Percentiles rank a stretch among this genome's conserved stretches.
These are phyloP conservation scores for Odobenus rosmarus DNA, from an alignment of 2,113 vertebrate genomes.

Conservation along the genomic window DNA sequence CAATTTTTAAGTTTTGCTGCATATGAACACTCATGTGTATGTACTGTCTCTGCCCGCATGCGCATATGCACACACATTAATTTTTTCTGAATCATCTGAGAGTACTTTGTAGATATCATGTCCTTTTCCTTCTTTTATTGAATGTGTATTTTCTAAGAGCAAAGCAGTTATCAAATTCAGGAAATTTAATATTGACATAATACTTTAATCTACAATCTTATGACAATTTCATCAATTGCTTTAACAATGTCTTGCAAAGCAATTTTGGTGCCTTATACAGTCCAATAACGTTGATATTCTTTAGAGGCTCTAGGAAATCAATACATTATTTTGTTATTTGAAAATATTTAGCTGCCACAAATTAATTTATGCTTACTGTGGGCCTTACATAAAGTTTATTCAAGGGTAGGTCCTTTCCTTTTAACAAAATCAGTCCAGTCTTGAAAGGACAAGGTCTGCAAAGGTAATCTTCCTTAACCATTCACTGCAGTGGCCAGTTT, in stretches of 20 bases:
- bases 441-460: neutral
- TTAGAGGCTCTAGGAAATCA: neutral
- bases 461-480: neutral
- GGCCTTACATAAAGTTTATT: neutral
- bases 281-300: neutral
- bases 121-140: neutral
- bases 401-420: neutral
- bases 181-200: neutral
- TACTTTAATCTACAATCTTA: neutral
- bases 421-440: neutral
- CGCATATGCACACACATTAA: neutral
- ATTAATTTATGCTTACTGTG: conserved; percentile 22
- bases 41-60: accelerated
- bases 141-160: neutral
- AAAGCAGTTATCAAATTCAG: conserved; percentile 21
- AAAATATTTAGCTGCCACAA: neutral
- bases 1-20: neutral
- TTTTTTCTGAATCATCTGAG: neutral
- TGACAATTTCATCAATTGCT: neutral
- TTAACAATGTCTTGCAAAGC: neutral
- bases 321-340: neutral
- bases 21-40: neutral
- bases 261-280: neutral
- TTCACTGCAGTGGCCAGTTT: neutral
- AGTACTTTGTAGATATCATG: neutral